These are phyloP conservation scores for Lagodon rhomboides DNA, from an alignment of 2,797 vertebrate genomes.

Conservation along the genomic window DNA sequence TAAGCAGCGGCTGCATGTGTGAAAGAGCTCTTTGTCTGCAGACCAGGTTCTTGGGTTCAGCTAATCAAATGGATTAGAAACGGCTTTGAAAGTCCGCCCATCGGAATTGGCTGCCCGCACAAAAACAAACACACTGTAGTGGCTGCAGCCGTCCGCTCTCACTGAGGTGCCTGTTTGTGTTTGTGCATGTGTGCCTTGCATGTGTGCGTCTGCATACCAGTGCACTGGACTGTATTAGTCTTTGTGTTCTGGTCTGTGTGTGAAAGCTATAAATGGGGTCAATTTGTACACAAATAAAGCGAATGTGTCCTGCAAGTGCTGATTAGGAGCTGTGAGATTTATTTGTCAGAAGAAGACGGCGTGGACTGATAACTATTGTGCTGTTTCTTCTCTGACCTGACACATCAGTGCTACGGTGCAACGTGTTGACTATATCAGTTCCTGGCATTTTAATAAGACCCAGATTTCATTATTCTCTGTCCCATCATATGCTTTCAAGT, in stretches of 20 bases:
- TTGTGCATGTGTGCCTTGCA: constrained; percentile 54
- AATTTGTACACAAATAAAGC: constrained; percentile 19
- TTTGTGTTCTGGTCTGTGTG: constrained; percentile 38
- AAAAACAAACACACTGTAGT: constrained; percentile 81
- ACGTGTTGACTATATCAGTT: constrained; percentile 41
- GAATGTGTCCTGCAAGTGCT: constrained; percentile 2
- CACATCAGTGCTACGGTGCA: constrained; percentile 4
- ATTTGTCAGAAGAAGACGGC: constrained; percentile 14
- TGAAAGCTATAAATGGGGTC: constrained; percentile 23
- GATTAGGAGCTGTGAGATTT: constrained; percentile 37
- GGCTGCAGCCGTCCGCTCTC: constrained; percentile 68
- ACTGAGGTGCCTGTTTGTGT: constrained; percentile 69
- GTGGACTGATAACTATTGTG: constrained; percentile 4
- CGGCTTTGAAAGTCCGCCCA: constrained; percentile 81
- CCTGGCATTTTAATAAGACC: constrained; percentile 52
- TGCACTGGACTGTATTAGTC: constrained; percentile 51
- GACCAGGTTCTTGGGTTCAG: constrained; percentile 80
- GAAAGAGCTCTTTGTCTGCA: constrained; percentile 87
- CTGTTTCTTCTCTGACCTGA: constrained; percentile 33
- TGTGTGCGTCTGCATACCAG: constrained; percentile 69
- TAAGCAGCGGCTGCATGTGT: constrained; percentile 77
- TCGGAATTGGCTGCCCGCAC: constrained; percentile 73
- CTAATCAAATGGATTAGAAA: constrained; percentile 88
- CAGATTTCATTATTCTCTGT: constrained; percentile 56
- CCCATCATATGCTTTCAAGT: constrained; percentile 51